Base-by-base conservation (phyloP, 2,888 invertebrate species). In the Melanostoma scalare region DNA sequence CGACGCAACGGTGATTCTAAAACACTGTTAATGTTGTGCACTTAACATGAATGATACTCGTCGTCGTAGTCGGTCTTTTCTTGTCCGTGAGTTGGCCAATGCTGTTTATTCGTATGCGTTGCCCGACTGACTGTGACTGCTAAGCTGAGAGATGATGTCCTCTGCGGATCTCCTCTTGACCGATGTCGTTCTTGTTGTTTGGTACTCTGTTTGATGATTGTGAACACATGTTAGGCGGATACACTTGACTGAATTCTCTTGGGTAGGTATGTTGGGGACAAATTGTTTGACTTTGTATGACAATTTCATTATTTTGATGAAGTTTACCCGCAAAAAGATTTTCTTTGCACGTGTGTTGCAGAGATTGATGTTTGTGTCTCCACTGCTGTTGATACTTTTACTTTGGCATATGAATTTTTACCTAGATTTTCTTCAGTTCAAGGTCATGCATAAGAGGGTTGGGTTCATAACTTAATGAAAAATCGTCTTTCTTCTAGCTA, bases 1-100 rank as follows among this genome's bases (percentile, higher is more conserved):
- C 20, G 20, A 20, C 20, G 44, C 79, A 52, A 60, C 78, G 58
- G 48, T 68, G 72, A 56, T 68, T 77, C 63, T 74, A 69, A 82
- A 82, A 82, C 82, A 78, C 73, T 82, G 82, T 82, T 74, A 82
- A 82, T 82, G 82, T 82, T 82, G 78, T 73, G 82, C 82, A 82
- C 82, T 82, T 78, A 78, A 82, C 82, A 82, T 82, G 78, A 82
- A 82, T 82, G 82, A 82, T 82, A 69, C 73, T 82, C 73, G 63
- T 71, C 48, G 9, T 42, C 36, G 63, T 31, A 48, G 42, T 36
- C 36, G 46, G 53, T 63, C 58, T 8, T 46, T 31, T 42, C 38
- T 30, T 30, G 46, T 42, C n/a, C 6, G 60, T 33, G 48, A 40
- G 52, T 36, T 60, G 42, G 10, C 31, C 63, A 61, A 33, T 30